phyloP scores from a whole-genome alignment of 2,888 invertebrate species.

The Oscheius sp. region DNA sequence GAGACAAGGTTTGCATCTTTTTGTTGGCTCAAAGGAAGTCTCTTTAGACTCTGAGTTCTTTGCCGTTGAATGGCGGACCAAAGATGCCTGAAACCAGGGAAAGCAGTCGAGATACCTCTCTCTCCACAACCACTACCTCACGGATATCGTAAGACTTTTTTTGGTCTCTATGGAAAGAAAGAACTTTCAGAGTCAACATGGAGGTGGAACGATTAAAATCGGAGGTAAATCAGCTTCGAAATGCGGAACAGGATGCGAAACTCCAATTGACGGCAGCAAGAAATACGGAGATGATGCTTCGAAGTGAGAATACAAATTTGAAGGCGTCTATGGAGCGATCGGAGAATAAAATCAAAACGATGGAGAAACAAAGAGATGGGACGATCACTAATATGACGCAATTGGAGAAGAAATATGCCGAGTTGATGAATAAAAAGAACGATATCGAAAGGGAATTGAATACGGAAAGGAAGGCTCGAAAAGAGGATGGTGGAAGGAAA shows the following conservation, averaged over 20 bases:
- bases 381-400: slow-evolving; percentile 82
- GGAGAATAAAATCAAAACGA: slow-evolving; percentile 81
- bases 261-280: slow-evolving; percentile 77
- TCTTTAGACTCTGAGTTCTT: neutral
- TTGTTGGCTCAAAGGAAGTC: neutral
- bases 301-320: slow-evolving; percentile 81
- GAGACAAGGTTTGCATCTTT: slow-evolving; percentile 24
- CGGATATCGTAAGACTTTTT: slow-evolving; percentile 9
- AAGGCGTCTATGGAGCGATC: slow-evolving; percentile 87
- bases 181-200: slow-evolving; percentile 23
- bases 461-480: slow-evolving; percentile 74
- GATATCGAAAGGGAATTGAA: slow-evolving; percentile 80
- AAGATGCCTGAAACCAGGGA: slow-evolving; percentile 24
- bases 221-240: slow-evolving; percentile 81
- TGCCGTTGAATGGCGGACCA: slow-evolving; percentile 16
- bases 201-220: slow-evolving; percentile 80
- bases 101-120: slow-evolving; percentile 29
- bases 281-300: slow-evolving; percentile 78
- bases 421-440: slow-evolving; percentile 83
- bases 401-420: slow-evolving; percentile 83
- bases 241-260: slow-evolving; percentile 80
- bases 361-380: slow-evolving; percentile 78
- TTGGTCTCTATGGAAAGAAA: neutral
- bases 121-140: slow-evolving; percentile 8
- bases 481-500: slow-evolving; percentile 76